These are phyloP conservation scores for Orycteropus afer DNA, from an alignment of 2,113 vertebrate species.

Conservation along the genomic window DNA sequence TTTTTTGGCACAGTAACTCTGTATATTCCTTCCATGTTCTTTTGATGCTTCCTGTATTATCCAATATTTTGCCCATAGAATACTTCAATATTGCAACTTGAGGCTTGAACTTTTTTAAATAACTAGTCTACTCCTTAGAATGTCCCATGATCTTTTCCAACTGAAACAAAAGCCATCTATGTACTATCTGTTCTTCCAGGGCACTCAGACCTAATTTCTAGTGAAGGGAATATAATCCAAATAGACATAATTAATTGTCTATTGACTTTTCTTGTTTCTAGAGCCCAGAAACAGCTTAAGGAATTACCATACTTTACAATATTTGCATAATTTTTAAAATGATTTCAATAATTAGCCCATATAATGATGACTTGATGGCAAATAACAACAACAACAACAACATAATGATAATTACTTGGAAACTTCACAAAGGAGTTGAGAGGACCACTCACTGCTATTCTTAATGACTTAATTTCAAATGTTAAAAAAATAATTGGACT, in stretches of 20 bases:
- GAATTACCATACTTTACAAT: not conserved
- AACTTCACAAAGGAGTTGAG: not conserved
- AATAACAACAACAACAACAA: no score
- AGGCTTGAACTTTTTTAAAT: no score
- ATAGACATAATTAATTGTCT: not conserved
- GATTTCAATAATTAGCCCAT: not conserved
- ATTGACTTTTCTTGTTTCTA: not conserved
- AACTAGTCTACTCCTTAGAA: no score
- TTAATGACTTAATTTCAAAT: not conserved
- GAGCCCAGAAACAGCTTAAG: not conserved
- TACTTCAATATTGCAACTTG: no score
- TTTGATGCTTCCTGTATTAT: no score
- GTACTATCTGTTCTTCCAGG: not conserved
- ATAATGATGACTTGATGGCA: no score
- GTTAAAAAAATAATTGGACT: not conserved
- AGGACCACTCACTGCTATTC: not conserved
- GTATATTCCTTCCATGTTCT: no score
- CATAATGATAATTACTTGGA: no score
- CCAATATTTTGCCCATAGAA: no score
- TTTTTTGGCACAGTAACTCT: no score
- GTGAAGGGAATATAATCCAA: not conserved
- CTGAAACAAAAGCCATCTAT: not conserved
- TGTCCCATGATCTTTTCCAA: no score
- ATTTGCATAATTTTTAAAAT: not conserved
- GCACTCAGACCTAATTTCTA: no score